Conservation (phyloP, 2,113 vertebrate species). For the Beaufortia kweichowensis region DNA sequence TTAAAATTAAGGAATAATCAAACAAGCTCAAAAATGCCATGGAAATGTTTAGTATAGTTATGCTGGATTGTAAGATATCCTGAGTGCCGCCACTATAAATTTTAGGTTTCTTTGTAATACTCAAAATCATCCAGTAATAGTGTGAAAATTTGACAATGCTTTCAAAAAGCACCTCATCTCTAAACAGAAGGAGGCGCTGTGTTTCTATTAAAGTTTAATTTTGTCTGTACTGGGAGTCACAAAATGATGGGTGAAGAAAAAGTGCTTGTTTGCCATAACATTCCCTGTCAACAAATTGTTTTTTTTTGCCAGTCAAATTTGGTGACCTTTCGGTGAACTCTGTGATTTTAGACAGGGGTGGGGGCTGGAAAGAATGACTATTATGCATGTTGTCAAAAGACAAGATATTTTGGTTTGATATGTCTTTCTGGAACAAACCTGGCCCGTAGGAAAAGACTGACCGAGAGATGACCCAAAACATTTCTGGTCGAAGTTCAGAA, state of each 20-base stretch:
- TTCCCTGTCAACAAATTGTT: slow-evolving; percentile 45
- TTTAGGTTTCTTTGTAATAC: not conserved
- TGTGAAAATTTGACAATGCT: not conserved
- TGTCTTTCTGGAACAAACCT: slow-evolving; percentile 30
- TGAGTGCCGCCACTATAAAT: not conserved
- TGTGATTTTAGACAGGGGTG: slow-evolving; percentile 47
- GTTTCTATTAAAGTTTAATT: not conserved
- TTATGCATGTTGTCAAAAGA: slow-evolving; percentile 52
- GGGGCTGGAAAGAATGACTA: slow-evolving; percentile 17
- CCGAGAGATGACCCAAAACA: slow-evolving; percentile 67
- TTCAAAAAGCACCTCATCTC: not conserved
- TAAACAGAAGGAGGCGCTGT: slow-evolving; percentile 58
- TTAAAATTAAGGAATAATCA: too few relatives aligned
- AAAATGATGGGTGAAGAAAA: not conserved
- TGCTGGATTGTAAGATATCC: too few relatives aligned
- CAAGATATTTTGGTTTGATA: slow-evolving; percentile 61
- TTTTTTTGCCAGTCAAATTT: slow-evolving; percentile 54
- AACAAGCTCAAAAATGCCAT: too few relatives aligned
- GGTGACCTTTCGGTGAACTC: slow-evolving; percentile 72
- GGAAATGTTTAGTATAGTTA: too few relatives aligned
- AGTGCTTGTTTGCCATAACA: not conserved
- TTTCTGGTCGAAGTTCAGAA: slow-evolving; percentile 66
- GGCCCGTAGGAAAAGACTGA: slow-evolving; percentile 67
- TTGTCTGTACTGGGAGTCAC: not conserved
- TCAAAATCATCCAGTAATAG: not conserved